A percentile compares a stretch with the other conserved stretches of the same genome.
phyloP scores from a whole-genome alignment of 2,888 invertebrate species.

The Caenorhabditis angaria region DNA sequence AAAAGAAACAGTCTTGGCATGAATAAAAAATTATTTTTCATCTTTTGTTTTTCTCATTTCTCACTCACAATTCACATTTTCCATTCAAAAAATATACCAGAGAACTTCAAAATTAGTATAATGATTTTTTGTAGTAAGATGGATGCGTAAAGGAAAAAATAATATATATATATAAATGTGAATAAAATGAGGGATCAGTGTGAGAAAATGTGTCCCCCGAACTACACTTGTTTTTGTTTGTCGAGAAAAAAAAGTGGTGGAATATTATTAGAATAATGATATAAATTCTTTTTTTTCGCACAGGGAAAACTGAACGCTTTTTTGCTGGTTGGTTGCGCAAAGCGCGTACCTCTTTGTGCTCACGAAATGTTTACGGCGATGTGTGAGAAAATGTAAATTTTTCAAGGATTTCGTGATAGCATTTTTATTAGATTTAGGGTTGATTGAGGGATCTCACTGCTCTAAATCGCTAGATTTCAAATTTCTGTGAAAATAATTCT shows the following conservation, averaged over 20 bases:
- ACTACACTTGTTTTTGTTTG: slow-evolving; percentile 4
- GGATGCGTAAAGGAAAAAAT: no score
- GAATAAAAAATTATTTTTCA: slow-evolving; percentile 15
- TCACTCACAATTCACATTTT: no score
- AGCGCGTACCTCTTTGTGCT: not conserved
- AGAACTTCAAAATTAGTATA: no score
- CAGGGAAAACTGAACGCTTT: not conserved
- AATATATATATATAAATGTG: no score
- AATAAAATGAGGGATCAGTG: not conserved
- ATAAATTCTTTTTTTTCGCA: not conserved
- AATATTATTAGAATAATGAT: slow-evolving; percentile 1
- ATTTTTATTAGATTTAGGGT: no score
- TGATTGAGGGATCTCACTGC: not conserved
- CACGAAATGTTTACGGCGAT: not conserved
- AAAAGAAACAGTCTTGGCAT: slow-evolving; percentile 8
- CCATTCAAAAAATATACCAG: no score
- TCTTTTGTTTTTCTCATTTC: no score
- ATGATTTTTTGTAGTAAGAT: no score
- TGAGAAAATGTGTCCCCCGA: slow-evolving; percentile 4
- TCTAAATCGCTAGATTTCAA: no score
- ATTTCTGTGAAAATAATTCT: no score
- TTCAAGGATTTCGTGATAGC: not conserved
- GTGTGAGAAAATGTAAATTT: not conserved
- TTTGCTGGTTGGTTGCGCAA: not conserved
- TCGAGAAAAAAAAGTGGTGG: not conserved